Evolutionary conservation across 1,140 invertebrate species (phyloP).

Genomic region (Lanistes nyassanus): DNA sequence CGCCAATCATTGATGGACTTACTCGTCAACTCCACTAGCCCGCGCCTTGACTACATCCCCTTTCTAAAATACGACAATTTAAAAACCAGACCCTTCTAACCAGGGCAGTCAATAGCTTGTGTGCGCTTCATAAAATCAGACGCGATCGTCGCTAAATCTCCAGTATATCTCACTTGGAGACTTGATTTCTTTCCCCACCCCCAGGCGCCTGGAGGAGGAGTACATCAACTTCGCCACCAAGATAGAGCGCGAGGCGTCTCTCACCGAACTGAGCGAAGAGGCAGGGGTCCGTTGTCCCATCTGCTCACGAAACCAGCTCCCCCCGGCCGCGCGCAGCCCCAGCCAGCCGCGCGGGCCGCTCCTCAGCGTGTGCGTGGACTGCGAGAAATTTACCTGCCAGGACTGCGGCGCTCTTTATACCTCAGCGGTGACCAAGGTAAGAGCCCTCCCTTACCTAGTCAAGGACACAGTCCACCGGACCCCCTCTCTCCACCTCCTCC

Average conservation of each 20-base stretch:
- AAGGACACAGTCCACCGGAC: too few species aligned
- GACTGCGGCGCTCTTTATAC: constrained; percentile 53
- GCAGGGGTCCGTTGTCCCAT: constrained; percentile 52
- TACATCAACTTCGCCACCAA: constrained; percentile 52
- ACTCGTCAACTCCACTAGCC: too few species aligned
- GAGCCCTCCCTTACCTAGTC: background rate
- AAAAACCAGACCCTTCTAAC: too few species aligned
- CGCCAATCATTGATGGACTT: too few species aligned
- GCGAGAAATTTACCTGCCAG: constrained; percentile 54
- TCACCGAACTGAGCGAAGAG: constrained; percentile 38
- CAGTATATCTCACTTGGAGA: too few species aligned
- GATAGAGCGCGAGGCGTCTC: constrained; percentile 47
- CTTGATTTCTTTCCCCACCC: too few species aligned
- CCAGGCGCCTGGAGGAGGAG: constrained; percentile 61
- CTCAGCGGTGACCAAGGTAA: constrained; percentile 54
- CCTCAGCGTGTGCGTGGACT: constrained; percentile 59
- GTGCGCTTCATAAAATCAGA: too few species aligned
- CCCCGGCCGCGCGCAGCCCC: constrained; percentile 38
- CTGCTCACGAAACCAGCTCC: constrained; percentile 48
- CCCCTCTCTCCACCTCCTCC: too few species aligned
- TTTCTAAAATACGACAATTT: too few species aligned
- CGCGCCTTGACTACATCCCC: too few species aligned
- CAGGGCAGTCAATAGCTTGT: too few species aligned
- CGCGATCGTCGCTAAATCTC: too few species aligned
- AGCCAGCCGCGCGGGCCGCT: constrained; percentile 29